Evolutionary conservation across 2,113 vertebrate genomes (phyloP).

Genomic region (Oncorhynchus nerka): DNA sequence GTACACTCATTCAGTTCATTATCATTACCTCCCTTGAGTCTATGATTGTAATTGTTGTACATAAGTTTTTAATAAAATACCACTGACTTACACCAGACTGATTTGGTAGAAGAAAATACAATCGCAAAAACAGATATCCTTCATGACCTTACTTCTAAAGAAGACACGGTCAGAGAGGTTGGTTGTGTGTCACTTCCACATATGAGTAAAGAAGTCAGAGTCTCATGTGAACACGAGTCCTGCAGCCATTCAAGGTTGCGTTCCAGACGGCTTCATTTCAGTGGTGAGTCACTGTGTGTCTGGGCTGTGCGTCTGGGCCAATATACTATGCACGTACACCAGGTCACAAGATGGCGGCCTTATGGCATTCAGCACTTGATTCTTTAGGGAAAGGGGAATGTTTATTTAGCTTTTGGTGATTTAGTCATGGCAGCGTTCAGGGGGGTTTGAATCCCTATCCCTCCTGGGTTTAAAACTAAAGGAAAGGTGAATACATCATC

Average conservation of each 20-base stretch:
- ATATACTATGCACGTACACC: conserved; percentile 3
- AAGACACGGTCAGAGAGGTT: not conserved
- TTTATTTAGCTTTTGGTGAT: not conserved
- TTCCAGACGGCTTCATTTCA: conserved; percentile 49
- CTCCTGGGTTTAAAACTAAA: conserved; percentile 9
- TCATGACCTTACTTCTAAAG: too few relatives aligned
- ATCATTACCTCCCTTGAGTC: not conserved
- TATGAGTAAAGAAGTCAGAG: not conserved
- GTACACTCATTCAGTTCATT: not conserved
- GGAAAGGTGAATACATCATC: conserved; percentile 16
- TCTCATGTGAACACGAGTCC: not conserved
- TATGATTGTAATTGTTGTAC: not conserved
- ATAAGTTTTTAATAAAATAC: not conserved
- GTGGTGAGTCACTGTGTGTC: conserved; percentile 59
- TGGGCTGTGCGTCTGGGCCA: conserved; percentile 39
- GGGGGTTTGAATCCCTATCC: not conserved
- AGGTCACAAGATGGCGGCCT: not conserved
- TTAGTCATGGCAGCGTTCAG: not conserved
- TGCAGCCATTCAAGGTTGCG: conserved; percentile 15
- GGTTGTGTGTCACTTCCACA: not conserved
- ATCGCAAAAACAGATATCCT: not conserved
- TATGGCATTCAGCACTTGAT: conserved; percentile 16
- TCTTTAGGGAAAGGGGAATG: not conserved
- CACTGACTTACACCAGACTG: not conserved
- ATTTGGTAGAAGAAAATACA: too few relatives aligned